Percentiles rank a stretch among this genome's conserved stretches.
These are phyloP conservation scores for Mactromeris polynyma DNA, from an alignment of 2,888 invertebrate genomes.

Conservation along the genomic window DNA sequence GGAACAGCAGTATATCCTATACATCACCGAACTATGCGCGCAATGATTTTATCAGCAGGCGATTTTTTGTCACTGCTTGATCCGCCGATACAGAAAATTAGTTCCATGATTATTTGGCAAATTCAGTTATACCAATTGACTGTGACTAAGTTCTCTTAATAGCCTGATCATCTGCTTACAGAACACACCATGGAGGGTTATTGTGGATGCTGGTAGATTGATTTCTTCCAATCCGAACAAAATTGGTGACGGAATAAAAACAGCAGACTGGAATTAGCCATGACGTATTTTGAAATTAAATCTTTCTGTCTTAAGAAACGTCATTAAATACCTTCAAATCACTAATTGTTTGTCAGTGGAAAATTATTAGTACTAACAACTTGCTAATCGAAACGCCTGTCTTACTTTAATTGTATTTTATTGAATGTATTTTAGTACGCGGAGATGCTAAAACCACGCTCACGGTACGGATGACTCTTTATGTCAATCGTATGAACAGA, in stretches of 20 bases:
- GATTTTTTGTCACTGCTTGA: background rate
- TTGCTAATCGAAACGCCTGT: background rate
- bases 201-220: background rate
- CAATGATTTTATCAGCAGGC: background rate
- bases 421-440: background rate
- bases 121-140: background rate
- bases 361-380: background rate
- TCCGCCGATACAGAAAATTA: background rate
- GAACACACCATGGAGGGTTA: background rate
- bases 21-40: background rate
- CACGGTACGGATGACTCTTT: background rate
- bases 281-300: background rate
- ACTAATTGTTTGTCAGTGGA: background rate
- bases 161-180: background rate
- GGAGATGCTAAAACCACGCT: background rate
- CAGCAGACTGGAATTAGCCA: background rate
- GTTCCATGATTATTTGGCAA: background rate
- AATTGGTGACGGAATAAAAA: background rate
- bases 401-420: background rate
- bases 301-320: background rate
- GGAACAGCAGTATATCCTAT: background rate
- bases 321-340: background rate
- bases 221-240: background rate
- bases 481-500: background rate
- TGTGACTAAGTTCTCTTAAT: background rate